Base-by-base conservation (phyloP, 1,140 invertebrate species). In the Hycleus cichorii region DNA sequence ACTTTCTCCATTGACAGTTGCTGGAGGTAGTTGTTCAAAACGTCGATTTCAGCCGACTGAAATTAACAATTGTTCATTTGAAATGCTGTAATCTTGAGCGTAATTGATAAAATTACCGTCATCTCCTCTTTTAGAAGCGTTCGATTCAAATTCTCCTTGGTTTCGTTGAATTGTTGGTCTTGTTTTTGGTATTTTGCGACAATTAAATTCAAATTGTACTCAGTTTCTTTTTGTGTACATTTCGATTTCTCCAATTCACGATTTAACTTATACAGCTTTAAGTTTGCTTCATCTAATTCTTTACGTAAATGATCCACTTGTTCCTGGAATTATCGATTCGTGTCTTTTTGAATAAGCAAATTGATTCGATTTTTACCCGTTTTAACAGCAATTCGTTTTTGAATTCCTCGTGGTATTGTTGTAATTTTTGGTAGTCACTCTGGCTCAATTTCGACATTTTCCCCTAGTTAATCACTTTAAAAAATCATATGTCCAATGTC, bases 101-200 rank as follows among this genome's bases (percentile, higher is more conserved):
- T 18, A 18, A 18, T 18, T 18, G 1, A 18, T 18, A 18, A 18
- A 18, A 18, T 50, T 49, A 60, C 54, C 32, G 38, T 51, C 51
- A 60, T 60, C 49, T 64, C 53, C 39, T 64, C 56, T 38, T 64
- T 45, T 2, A 64, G n/a, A 12, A 60, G 44, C n/a, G 52, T 8
- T 47, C 56, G 57, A 2, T 44, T 44, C 12, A 60, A 44, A 3
- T 49, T 43, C 26, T 57, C 47, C 24, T 51, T 44, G 9, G 52
- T 64, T 47, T 64, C 58, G 26, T 47, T 57, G 40, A 52, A 53
- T 50, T 60, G 60, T 10, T 54, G 53, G 26, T 64, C 58, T 10
- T 49, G 18, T 9, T 57, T 50, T 32, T 52, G n/a, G 12, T 43
- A 57, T 44, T 50, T 57, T 25, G 57, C 39, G 3, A 51, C 25